phyloP scores from a whole-genome alignment of 30 jellyfish, hydroid and myxozoan genomes.

The Mastigias papua region DNA sequence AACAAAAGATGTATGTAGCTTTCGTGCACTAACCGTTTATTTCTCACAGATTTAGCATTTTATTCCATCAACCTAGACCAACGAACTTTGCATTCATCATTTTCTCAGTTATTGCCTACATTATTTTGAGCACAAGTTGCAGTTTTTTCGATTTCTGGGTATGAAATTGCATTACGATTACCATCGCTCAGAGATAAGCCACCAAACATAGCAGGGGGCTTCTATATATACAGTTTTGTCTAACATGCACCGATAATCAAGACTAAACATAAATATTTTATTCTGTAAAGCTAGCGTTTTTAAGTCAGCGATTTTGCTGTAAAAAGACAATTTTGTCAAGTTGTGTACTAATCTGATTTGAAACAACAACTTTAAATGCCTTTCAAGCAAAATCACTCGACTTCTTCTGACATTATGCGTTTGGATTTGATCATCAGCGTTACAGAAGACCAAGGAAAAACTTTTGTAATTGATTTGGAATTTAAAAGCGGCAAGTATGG shows the following conservation, averaged over 20 bases:
- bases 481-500: no score
- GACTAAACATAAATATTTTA: background rate
- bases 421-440: no score
- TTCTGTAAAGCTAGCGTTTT: background rate
- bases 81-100: no score
- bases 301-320: background rate
- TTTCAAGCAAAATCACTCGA: background rate
- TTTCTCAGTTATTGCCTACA: no score
- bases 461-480: no score
- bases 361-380: background rate
- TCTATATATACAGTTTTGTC: background rate
- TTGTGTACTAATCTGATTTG: background rate
- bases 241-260: background rate
- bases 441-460: no score
- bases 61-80: no score
- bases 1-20: no score
- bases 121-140: no score
- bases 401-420: background rate
- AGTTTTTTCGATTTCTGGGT: no score
- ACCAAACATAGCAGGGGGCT: slow-evolving; percentile 14
- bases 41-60: no score
- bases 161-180: background rate
- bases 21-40: no score
- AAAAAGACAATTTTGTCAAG: background rate
- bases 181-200: background rate